Evolutionary conservation across 2,888 invertebrate species (phyloP).

Genomic region (Geotrupes spiniger): DNA sequence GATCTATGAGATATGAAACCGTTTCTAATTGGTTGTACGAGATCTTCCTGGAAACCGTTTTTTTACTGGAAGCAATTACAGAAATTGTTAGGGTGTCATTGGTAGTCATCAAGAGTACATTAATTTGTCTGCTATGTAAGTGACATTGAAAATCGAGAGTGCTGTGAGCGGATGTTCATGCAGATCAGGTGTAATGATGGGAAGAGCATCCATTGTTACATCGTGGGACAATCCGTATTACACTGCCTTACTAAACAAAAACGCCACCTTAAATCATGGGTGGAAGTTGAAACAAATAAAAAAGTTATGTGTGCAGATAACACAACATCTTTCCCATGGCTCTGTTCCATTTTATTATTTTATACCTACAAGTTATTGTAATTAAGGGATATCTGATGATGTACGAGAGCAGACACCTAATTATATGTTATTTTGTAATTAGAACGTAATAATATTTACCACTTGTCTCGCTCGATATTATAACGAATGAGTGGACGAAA

Average conservation of each 20-base stretch:
- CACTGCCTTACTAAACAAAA: constrained; percentile 51
- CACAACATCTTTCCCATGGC: constrained; percentile 38
- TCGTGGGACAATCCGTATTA: constrained; percentile 50
- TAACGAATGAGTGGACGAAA: too few species aligned
- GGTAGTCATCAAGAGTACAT: constrained; percentile 27
- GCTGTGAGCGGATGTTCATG: constrained; percentile 49
- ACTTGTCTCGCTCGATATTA: background rate
- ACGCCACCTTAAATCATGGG: constrained; percentile 45
- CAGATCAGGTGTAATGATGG: constrained; percentile 53
- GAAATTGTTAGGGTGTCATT: constrained; percentile 20
- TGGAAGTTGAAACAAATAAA: constrained; percentile 30
- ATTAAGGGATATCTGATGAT: constrained; percentile 47
- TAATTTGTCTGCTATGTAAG: constrained; percentile 38
- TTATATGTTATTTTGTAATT: constrained; percentile 26
- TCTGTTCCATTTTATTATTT: constrained; percentile 41
- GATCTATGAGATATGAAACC: too few species aligned
- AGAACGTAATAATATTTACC: background rate
- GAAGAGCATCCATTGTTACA: constrained; percentile 47
- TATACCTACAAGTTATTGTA: constrained; percentile 42
- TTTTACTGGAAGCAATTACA: constrained; percentile 15
- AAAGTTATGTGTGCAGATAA: constrained; percentile 22
- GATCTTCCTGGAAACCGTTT: background rate
- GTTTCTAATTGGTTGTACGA: too few species aligned
- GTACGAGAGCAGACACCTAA: constrained; percentile 42
- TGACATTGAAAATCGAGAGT: constrained; percentile 52